Conservation (phyloP, 2,113 vertebrate species). For the Chelonoidis abingdonii region DNA sequence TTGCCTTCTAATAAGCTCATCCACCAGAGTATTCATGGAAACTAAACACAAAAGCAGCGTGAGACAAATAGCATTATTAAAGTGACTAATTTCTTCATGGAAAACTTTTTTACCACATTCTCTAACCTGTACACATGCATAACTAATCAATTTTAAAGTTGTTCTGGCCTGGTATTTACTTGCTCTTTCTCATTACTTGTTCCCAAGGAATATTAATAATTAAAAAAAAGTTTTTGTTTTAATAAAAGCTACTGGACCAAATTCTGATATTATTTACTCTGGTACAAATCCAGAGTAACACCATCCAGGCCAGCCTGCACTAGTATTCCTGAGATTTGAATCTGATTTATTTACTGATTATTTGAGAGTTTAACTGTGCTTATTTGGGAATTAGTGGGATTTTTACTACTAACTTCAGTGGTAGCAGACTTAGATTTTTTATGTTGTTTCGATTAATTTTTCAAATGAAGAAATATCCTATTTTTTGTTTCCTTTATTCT, state of each 20-base stretch:
- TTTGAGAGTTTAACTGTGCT: neutral
- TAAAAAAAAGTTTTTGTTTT: conserved; percentile 20
- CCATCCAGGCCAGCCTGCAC: neutral
- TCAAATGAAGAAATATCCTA: neutral
- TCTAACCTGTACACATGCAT: neutral
- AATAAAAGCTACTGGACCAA: conserved; percentile 22
- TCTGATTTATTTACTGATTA: conserved; percentile 1
- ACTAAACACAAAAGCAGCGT: neutral
- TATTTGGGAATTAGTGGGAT: neutral
- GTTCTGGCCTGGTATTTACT: conserved; percentile 5
- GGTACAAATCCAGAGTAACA: neutral
- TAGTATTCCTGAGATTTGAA: neutral
- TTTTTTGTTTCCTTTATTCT: neutral
- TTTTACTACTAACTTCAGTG: neutral
- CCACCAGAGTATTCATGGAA: neutral
- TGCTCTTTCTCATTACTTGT: conserved; percentile 24
- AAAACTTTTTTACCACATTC: conserved; percentile 1
- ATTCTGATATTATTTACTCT: neutral
- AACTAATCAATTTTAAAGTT: neutral
- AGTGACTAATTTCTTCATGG: neutral
- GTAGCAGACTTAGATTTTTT: neutral
- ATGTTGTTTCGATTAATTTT: neutral
- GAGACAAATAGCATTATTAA: neutral
- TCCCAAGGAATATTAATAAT: conserved; percentile 6
- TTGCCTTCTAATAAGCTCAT: neutral